These are phyloP conservation scores for Conchocele bisecta DNA, from an alignment of 2,888 invertebrate genomes.

Conservation along the genomic window DNA sequence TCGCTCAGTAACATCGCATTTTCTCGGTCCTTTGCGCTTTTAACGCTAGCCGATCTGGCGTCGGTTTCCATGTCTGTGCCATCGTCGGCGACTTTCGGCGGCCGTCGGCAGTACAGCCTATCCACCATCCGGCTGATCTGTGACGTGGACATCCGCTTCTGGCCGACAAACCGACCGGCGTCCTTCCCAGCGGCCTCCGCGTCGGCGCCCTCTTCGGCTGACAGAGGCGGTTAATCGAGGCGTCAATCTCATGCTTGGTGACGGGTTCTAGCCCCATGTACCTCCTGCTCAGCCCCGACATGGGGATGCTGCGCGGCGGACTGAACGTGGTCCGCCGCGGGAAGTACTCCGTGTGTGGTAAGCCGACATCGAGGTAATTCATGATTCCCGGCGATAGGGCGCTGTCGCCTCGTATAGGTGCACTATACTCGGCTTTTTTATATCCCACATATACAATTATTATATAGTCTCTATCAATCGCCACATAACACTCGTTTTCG, in stretches of 20 bases:
- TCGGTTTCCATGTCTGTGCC: too few species aligned
- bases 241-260: conserved; percentile 38
- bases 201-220: conserved; percentile 48
- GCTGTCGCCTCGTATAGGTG: too few species aligned
- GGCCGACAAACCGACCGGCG: conserved; percentile 47
- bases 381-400: too few species aligned
- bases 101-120: conserved; percentile 35
- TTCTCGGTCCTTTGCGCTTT: conserved; percentile 10
- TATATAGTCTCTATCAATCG: too few species aligned
- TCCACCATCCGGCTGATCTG: conserved; percentile 55
- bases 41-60: not conserved
- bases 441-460: too few species aligned
- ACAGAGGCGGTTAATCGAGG: conserved; percentile 44
- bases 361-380: conserved; percentile 63
- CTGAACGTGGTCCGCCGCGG: conserved; percentile 46
- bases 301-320: conserved; percentile 55
- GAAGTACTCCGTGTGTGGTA: conserved; percentile 57
- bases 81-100: conserved; percentile 30
- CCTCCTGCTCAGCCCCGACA: conserved; percentile 56
- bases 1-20: too few species aligned
- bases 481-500: too few species aligned
- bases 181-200: conserved; percentile 11
- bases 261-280: conserved; percentile 60
- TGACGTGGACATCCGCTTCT: conserved; percentile 46
- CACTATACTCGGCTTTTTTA: too few species aligned